Conservation (phyloP, 2,113 vertebrate species). For the Pavo muticus region DNA sequence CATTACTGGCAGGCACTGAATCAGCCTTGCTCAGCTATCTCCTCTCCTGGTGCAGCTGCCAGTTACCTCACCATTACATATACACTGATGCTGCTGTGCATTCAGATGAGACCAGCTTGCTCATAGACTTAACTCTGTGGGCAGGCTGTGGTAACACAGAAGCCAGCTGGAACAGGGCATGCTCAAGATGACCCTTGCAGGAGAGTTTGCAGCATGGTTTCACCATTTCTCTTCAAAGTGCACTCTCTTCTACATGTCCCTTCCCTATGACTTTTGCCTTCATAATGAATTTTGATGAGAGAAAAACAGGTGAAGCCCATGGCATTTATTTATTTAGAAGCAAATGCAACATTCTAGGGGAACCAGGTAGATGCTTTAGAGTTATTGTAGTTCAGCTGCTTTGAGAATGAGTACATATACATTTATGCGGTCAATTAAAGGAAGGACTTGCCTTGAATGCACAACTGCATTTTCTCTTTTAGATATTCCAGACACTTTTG, state of each 20-base stretch:
- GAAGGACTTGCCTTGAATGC: background rate
- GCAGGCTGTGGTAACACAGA: background rate
- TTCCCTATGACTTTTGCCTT: background rate
- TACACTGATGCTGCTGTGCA: fast-evolving
- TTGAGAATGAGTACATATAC: background rate
- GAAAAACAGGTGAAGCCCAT: background rate
- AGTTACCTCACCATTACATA: background rate
- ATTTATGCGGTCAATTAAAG: conserved; percentile 22
- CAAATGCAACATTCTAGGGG: background rate
- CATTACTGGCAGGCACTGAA: fast-evolving
- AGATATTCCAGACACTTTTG: background rate
- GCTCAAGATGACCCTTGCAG: background rate
- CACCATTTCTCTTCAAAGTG: background rate
- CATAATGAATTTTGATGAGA: conserved; percentile 21
- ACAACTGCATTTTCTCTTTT: background rate
- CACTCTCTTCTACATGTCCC: background rate
- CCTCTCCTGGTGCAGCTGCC: background rate
- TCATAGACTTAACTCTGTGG: background rate
- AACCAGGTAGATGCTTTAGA: background rate
- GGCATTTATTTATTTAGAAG: background rate
- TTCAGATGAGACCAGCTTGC: background rate
- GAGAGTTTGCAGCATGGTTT: background rate
- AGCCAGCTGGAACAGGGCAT: background rate
- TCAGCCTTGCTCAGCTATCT: background rate
- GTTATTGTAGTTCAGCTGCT: background rate